phyloP scores from a whole-genome alignment of 2,888 invertebrate genomes.

The Halictus ligatus region DNA sequence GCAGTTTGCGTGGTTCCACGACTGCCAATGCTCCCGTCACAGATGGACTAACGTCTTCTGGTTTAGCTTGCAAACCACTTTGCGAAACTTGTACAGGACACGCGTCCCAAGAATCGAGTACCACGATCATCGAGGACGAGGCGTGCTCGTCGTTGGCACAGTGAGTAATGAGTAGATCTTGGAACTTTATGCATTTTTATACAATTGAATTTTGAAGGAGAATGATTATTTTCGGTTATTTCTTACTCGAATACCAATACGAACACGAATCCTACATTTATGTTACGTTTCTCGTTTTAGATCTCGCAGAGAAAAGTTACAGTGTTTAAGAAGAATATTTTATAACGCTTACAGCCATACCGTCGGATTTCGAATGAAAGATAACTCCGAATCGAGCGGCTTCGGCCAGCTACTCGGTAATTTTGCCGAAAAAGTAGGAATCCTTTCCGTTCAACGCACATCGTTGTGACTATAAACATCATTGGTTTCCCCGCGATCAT shows the following conservation, averaged over 20 bases:
- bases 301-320: conserved; percentile 85
- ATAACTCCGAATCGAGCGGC: conserved; percentile 84
- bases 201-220: not conserved
- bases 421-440: conserved; percentile 85
- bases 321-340: conserved; percentile 86
- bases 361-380: conserved; percentile 85
- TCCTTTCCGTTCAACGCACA: conserved; percentile 82
- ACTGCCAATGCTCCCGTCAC: conserved; percentile 81
- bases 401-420: conserved; percentile 85
- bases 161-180: conserved; percentile 62
- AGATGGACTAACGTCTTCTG: conserved; percentile 76
- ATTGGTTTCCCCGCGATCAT: conserved; percentile 62
- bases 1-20: conserved; percentile 87
- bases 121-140: conserved; percentile 84
- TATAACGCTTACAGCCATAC: conserved; percentile 86
- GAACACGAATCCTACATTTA: conserved; percentile 1
- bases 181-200: not conserved
- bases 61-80: conserved; percentile 74
- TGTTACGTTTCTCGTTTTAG: conserved; percentile 68
- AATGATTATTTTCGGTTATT: too few species aligned
- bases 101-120: conserved; percentile 83
- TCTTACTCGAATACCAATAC: not conserved
- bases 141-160: conserved; percentile 71
- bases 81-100: conserved; percentile 80
- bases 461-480: conserved; percentile 80